These are phyloP conservation scores for Holocentrus rufus DNA, from an alignment of 2,797 vertebrate genomes.

Conservation along the genomic window DNA sequence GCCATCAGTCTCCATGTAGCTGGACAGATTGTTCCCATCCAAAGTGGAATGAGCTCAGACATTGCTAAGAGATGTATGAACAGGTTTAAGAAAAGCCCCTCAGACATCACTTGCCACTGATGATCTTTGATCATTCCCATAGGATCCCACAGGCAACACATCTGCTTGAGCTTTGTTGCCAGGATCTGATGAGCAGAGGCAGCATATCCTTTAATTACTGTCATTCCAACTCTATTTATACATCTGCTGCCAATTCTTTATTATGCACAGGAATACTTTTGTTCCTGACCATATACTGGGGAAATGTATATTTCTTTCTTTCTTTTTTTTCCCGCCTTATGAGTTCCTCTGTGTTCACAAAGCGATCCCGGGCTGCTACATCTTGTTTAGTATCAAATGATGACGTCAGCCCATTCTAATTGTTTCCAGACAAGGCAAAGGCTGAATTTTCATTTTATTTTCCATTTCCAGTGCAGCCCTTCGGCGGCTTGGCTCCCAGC, in stretches of 20 bases:
- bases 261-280: conserved; percentile 60
- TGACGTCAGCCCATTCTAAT: conserved; percentile 81
- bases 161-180: conserved; percentile 72
- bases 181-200: conserved; percentile 68
- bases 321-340: conserved; percentile 6
- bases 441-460: conserved; percentile 72
- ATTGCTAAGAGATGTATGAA: conserved; percentile 40
- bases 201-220: conserved; percentile 77
- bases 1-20: conserved; percentile 14
- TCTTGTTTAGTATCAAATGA: conserved; percentile 77
- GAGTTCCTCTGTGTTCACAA: conserved; percentile 69
- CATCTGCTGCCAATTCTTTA: conserved; percentile 57
- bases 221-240: conserved; percentile 70
- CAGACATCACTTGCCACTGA: conserved; percentile 62
- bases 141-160: conserved; percentile 72
- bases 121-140: conserved; percentile 71
- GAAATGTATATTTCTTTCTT: conserved; percentile 40
- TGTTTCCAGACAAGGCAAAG: conserved; percentile 77
- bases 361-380: conserved; percentile 60
- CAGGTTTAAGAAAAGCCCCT: conserved; percentile 36
- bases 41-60: conserved; percentile 23
- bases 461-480: conserved; percentile 63
- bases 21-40: conserved; percentile 40
- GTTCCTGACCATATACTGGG: conserved; percentile 57
- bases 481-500: conserved; percentile 56